Conservation (phyloP, 2,888 invertebrate genomes). For the Ferrisia virgata region DNA sequence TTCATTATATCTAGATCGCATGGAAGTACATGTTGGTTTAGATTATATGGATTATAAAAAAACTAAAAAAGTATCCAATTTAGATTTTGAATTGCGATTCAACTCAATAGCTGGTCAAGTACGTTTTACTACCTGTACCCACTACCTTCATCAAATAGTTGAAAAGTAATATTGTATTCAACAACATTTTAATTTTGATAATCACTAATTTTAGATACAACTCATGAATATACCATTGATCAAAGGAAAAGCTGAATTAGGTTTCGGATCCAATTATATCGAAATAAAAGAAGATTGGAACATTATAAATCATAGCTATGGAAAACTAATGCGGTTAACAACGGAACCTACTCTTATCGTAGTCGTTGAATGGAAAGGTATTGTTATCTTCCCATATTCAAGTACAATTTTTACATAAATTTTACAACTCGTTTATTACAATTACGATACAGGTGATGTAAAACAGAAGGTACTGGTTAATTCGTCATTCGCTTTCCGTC, state of each 20-base stretch:
- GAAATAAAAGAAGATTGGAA: slow-evolving; percentile 31
- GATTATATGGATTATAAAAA: background rate
- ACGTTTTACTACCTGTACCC: background rate
- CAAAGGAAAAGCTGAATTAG: slow-evolving; percentile 16
- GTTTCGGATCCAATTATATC: background rate
- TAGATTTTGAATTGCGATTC: slow-evolving; percentile 23
- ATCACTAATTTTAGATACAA: slow-evolving; percentile 18
- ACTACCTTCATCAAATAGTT: background rate
- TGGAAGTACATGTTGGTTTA: slow-evolving; percentile 11
- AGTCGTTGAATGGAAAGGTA: slow-evolving; percentile 37
- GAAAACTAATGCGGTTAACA: background rate
- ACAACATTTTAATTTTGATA: too few relatives aligned
- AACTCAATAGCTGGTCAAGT: background rate
- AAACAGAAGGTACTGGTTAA: slow-evolving; percentile 4
- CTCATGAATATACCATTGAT: background rate
- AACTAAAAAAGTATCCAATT: background rate
- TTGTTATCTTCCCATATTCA: too few relatives aligned
- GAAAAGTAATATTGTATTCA: too few relatives aligned
- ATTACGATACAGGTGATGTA: background rate
- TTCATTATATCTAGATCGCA: background rate
- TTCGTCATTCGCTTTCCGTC: background rate
- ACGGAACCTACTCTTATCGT: slow-evolving; percentile 9
- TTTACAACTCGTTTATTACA: background rate
- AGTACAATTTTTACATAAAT: too few relatives aligned
- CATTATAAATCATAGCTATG: slow-evolving; percentile 27